Evolutionary conservation across 2,888 invertebrate species (phyloP), one percentile per base, ranked within the genome.

Genomic region (Eristalis intricaria): DNA sequence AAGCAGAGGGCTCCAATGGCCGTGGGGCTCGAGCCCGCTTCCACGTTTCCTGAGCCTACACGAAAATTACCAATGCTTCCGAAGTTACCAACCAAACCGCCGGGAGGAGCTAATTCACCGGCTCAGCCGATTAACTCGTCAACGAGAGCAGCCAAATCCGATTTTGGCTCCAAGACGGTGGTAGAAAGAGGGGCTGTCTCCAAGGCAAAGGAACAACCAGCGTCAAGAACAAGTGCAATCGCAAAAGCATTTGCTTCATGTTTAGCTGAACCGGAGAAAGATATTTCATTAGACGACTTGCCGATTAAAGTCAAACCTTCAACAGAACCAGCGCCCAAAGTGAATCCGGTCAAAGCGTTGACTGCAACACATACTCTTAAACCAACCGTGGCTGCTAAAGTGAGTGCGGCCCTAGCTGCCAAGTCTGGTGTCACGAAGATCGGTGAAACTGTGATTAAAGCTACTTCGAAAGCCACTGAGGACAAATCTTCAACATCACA

Each of bases 1-100:
- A 81, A 75, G 40, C 68, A 68, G 11, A 73, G 63, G 26, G 70
- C 65, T 13, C 78, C 75, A 2, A 22, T 74, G 35, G 74, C 78
- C 19, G 26, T 26, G 0, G 65, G 60, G 4, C 23, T 70, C 0
- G 56, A 15, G 2, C 58, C n/a, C 7, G 1, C 29, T 13, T 23
- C 19, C 60, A 13, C 15, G 11, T 19, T 61, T 26, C 23, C 73
- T 0, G 7, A 71, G 19, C 19, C 56, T 23, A n/a, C 11, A 4
- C 65, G 22, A 11, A 81, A 80, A 43, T 10, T 80, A 10, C 76
- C 75, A 2, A 63, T 35, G n/a, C 26, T 68, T 1, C 66, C 71
- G 0, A 84, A 74, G 15, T 29, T 77, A 11, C 56, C 23, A 7
- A 23, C 61, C 5, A 80, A 68, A 29, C 38, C 26, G 3, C 29